These are phyloP conservation scores for Lagenorhynchus albirostris DNA, from an alignment of 2,113 vertebrate species.

Conservation along the genomic window DNA sequence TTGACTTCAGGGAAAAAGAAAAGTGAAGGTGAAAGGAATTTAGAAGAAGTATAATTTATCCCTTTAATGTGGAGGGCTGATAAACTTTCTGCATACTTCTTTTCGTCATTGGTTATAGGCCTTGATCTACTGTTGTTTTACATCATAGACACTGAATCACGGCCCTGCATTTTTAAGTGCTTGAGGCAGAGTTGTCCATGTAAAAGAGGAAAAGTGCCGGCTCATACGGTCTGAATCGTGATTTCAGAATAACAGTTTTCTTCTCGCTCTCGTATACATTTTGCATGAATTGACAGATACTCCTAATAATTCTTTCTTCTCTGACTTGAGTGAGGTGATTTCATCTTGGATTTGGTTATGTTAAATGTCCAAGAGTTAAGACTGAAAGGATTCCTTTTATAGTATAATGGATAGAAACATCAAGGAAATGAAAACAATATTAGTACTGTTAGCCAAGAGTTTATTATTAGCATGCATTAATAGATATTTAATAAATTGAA, in stretches of 20 bases:
- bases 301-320: background rate
- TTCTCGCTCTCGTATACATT: background rate
- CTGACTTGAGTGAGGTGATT: background rate
- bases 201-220: background rate
- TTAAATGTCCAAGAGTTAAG: background rate
- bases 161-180: background rate
- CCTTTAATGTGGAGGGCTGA: background rate
- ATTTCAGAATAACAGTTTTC: background rate
- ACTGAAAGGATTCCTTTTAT: background rate
- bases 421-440: background rate
- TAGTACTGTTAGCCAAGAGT: background rate
- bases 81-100: background rate
- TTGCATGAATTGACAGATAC: background rate
- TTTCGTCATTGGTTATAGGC: background rate
- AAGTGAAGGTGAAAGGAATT: background rate
- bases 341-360: constrained; percentile 13
- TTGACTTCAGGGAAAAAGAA: background rate
- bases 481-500: constrained; percentile 18
- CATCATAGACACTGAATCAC: background rate
- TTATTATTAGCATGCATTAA: constrained; percentile 11
- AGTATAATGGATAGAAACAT: background rate
- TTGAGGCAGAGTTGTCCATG: background rate
- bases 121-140: background rate
- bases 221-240: background rate
- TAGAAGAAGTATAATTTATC: background rate